These are phyloP conservation scores for Drosophila erecta DNA, from an alignment of 1,140 invertebrate species.

Conservation along the genomic window DNA sequence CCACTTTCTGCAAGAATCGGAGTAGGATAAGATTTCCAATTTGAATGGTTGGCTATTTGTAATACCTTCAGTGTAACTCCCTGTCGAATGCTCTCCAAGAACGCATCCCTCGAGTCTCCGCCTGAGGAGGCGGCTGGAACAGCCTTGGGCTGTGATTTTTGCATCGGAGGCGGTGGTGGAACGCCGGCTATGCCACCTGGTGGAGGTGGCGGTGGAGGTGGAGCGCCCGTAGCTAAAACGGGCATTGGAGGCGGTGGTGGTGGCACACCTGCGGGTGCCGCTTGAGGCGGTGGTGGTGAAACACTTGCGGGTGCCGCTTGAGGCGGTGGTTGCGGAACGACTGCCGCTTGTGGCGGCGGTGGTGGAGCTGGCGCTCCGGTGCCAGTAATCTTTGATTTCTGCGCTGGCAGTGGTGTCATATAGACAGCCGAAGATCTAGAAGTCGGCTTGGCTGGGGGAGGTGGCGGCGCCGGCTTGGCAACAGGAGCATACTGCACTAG, in stretches of 20 bases:
- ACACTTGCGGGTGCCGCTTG: neutral
- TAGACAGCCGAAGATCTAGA: constrained; percentile 22
- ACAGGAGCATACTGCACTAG: constrained; percentile 23
- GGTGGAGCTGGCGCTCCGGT: constrained; percentile 10
- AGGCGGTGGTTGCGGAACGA: too few species aligned
- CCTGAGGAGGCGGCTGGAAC: constrained; percentile 10
- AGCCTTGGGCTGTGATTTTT: constrained; percentile 40
- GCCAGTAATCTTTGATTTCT: constrained; percentile 3
- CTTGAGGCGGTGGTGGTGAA: constrained; percentile 31
- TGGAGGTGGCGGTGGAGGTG: constrained; percentile 56
- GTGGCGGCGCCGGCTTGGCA: constrained; percentile 39
- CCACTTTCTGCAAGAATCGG: constrained; percentile 60
- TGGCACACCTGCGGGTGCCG: neutral
- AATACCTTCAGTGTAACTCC: constrained; percentile 70
- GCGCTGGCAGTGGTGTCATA: constrained; percentile 12
- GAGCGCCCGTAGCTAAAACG: constrained; percentile 3
- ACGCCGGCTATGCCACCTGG: constrained; percentile 24
- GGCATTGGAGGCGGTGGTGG: constrained; percentile 41
- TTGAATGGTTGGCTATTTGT: neutral
- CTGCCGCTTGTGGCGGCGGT: constrained; percentile 20
- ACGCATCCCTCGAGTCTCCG: constrained; percentile 63
- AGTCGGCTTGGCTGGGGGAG: constrained; percentile 30
- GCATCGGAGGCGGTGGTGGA: constrained; percentile 24
- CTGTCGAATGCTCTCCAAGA: constrained; percentile 71
- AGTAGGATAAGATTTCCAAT: neutral